Base-by-base conservation (phyloP, 64 coral and sea anemone species). In the Catalaphyllia jardinei region DNA sequence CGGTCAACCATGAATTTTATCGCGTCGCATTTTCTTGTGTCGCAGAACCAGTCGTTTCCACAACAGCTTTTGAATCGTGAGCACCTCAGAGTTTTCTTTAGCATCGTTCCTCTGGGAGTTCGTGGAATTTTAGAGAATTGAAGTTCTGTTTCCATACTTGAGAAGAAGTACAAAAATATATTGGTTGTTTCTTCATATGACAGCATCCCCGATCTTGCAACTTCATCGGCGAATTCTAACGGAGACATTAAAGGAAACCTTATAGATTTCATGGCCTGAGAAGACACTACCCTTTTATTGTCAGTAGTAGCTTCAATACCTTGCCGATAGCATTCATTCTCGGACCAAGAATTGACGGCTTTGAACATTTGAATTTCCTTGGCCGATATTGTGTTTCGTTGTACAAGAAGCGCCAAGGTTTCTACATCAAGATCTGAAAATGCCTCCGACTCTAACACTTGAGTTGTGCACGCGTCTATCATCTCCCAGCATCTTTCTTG, bases 1-100 rank as follows among this genome's bases (percentile, higher is more conserved):
- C 79, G 87, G 80, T 96, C 91, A 13, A 91, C 89, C 35, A 88
- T 93, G 69, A 96, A 96, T 72, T 96, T 89, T n/a, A 96, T 89
- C 22, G 90, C 94, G 86, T 96, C 94, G 63, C 84, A 86, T 76
- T 96, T 96, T 73, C 87, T 92, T 49, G 94, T 96, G 75, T 96
- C 94, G 73, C 94, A 96, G 24, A 96, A 96, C 94, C 94, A 96
- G 54, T 96, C 94, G 63, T 92, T 96, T 62, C 94, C 94, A 54
- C 94, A 96, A 74, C 94, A 96, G 74, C 94, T 96, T 79, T 92
- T 92, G 79, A 96, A 96, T 73, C 94, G 61, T 63, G 90, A 83
- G 33, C 91, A 93, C 83, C 94, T 88, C 30, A 88, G 81, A 60
- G 82, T 86, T 67, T 89, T 89, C 57, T 93, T 76, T 11, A 54